Conservation (phyloP, 2,888 invertebrate genomes). For the Machimus atricapillus region DNA sequence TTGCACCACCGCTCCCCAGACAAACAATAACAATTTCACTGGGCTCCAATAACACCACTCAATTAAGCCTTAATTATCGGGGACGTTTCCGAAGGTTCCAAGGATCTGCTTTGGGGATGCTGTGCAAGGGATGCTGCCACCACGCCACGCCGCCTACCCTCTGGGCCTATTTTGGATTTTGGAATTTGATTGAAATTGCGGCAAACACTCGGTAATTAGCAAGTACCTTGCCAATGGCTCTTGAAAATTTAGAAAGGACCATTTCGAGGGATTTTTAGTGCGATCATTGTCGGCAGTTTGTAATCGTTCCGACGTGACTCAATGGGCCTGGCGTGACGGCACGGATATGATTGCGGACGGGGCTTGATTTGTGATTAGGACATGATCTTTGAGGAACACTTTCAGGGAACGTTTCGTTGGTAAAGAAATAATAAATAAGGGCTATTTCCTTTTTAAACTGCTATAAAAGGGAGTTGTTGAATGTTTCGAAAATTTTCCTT, state of each 20-base stretch:
- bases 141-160: not conserved
- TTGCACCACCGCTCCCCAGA: conserved; percentile 6
- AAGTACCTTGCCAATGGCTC: conserved; percentile 20
- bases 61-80: conserved; percentile 24
- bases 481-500: not conserved
- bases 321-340: not conserved
- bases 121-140: not conserved
- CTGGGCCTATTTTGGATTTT: not conserved
- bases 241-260: not conserved
- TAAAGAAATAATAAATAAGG: not conserved
- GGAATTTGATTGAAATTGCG: conserved; percentile 20
- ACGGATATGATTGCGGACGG: not conserved
- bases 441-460: not conserved
- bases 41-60: conserved; percentile 25
- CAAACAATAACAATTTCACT: conserved; percentile 18
- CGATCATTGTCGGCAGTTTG: not conserved
- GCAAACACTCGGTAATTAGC: conserved; percentile 11
- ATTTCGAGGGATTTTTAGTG: not conserved
- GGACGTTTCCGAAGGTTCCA: not conserved
- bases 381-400: not conserved
- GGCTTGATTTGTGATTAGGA: not conserved
- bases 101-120: not conserved
- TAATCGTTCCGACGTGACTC: not conserved
- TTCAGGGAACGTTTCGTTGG: not conserved
- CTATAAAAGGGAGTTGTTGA: not conserved